Conservation (phyloP, 2,888 invertebrate species). For the Rapana venosa region DNA sequence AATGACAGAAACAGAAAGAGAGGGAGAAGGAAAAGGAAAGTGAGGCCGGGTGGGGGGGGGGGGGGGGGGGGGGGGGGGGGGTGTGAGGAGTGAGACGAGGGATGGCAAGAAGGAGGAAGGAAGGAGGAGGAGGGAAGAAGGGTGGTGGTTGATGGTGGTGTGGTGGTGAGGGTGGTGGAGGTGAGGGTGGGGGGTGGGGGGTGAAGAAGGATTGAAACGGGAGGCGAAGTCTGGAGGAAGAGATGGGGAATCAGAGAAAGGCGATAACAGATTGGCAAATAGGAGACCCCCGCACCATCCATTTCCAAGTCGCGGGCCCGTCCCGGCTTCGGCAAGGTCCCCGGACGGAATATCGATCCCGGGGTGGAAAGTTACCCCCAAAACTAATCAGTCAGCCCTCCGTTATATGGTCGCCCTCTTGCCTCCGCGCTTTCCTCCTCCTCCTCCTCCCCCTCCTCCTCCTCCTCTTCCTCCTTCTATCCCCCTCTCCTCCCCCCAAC, state of each 20-base stretch:
- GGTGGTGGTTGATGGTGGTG: background rate
- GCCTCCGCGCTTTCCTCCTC: background rate
- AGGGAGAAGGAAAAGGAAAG: background rate
- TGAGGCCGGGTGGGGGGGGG: too few relatives aligned
- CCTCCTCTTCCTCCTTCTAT: too few relatives aligned
- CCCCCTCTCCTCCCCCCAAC: background rate
- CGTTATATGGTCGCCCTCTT: background rate
- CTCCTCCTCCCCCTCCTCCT: background rate
- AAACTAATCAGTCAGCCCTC: constrained; percentile 42
- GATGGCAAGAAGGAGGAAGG: too few relatives aligned
- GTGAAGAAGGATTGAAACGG: background rate
- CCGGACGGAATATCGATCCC: constrained; percentile 35
- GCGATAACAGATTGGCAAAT: constrained; percentile 43
- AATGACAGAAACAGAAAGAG: too few relatives aligned
- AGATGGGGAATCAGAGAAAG: constrained; percentile 7
- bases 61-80: too few relatives aligned
- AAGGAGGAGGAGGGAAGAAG: background rate
- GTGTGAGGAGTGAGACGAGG: too few relatives aligned
- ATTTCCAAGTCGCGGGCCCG: constrained; percentile 11
- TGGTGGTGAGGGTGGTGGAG: background rate
- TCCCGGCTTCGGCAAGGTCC: constrained; percentile 15
- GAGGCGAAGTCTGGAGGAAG: background rate
- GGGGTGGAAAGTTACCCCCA: constrained; percentile 24
- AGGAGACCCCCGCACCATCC: constrained; percentile 22
- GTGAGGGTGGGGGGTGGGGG: background rate